Percentiles rank a stretch among this genome's conserved stretches.
Conservation (phyloP, 2,888 invertebrate species). For the Crepidodera aurea region DNA sequence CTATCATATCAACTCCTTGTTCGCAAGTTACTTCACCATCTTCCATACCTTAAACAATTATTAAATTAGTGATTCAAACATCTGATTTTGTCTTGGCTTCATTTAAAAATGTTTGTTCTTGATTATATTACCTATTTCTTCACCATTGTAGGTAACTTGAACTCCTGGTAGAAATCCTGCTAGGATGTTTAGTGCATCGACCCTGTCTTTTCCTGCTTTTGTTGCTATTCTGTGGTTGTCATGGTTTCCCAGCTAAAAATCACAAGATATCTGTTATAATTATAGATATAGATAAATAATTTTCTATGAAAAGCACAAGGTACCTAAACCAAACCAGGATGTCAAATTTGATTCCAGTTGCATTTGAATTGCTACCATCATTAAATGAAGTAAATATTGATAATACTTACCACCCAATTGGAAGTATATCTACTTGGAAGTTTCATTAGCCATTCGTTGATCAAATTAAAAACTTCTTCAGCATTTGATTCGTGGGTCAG, state of each 20-base stretch:
- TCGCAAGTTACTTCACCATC: constrained; percentile 6
- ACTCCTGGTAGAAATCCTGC: constrained; percentile 82
- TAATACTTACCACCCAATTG: constrained; percentile 78
- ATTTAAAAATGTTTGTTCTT: too few species aligned
- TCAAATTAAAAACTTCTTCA: constrained; percentile 66
- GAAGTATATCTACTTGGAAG: constrained; percentile 69
- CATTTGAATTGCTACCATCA: background rate
- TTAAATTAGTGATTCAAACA: background rate
- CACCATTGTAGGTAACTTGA: constrained; percentile 86
- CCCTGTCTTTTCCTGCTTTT: constrained; percentile 68
- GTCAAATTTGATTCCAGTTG: background rate
- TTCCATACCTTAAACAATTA: constrained; percentile 8
- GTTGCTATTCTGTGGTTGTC: constrained; percentile 75
- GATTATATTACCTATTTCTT: constrained; percentile 76
- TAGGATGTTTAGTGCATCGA: constrained; percentile 85
- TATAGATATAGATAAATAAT: too few species aligned
- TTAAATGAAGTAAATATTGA: too few species aligned
- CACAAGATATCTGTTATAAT: too few species aligned
- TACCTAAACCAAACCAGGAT: too few species aligned
- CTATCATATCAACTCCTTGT: constrained; percentile 64
- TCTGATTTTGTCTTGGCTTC: constrained; percentile 62
- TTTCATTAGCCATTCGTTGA: constrained; percentile 71
- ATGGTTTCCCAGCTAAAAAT: constrained; percentile 73
- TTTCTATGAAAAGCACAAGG: too few species aligned
- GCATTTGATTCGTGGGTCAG: constrained; percentile 68